Conservation (phyloP, 2,888 invertebrate species). For the Zaprionus lineosus region DNA sequence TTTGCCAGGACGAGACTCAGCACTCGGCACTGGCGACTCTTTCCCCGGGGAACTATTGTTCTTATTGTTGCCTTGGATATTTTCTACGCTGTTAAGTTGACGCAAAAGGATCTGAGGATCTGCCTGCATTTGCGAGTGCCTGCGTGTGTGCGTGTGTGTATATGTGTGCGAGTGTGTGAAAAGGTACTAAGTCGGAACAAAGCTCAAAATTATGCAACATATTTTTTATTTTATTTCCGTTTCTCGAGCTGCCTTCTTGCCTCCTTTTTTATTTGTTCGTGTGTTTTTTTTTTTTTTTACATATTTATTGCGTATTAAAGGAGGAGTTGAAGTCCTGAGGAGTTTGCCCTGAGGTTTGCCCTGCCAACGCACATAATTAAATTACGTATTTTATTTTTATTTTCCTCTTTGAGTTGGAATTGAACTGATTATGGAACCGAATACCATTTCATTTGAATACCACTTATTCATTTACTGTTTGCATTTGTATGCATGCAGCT, state of each 20-base stretch:
- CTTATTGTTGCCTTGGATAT: slow-evolving; percentile 78
- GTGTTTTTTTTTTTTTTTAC: slow-evolving; percentile 18
- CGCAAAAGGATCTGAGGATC: slow-evolving; percentile 76
- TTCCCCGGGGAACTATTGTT: slow-evolving; percentile 80
- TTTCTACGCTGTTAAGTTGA: slow-evolving; percentile 78
- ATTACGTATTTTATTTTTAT: slow-evolving; percentile 58
- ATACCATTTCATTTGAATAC: slow-evolving; percentile 17
- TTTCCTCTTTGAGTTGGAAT: slow-evolving; percentile 39
- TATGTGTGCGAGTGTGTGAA: slow-evolving; percentile 42
- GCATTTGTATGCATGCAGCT: no score
- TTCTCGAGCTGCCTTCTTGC: slow-evolving; percentile 34
- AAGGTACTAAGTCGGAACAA: slow-evolving; percentile 80
- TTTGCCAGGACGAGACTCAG: slow-evolving; percentile 53
- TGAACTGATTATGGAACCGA: slow-evolving; percentile 55
- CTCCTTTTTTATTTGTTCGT: slow-evolving; percentile 2
- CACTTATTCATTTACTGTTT: slow-evolving; percentile 1
- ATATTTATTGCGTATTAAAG: slow-evolving; percentile 57
- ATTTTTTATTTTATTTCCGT: slow-evolving; percentile 72
- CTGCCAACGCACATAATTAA: slow-evolving; percentile 56
- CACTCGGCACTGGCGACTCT: slow-evolving; percentile 48
- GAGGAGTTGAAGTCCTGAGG: slow-evolving; percentile 40
- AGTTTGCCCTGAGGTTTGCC: slow-evolving; percentile 49
- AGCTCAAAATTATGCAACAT: slow-evolving; percentile 80
- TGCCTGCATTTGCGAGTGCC: slow-evolving; percentile 49
- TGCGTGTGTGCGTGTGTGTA: slow-evolving; percentile 18